A percentile compares a stretch with the other conserved stretches of the same genome.
Conservation (phyloP, 2,113 vertebrate species). For the Scolopax mira region DNA sequence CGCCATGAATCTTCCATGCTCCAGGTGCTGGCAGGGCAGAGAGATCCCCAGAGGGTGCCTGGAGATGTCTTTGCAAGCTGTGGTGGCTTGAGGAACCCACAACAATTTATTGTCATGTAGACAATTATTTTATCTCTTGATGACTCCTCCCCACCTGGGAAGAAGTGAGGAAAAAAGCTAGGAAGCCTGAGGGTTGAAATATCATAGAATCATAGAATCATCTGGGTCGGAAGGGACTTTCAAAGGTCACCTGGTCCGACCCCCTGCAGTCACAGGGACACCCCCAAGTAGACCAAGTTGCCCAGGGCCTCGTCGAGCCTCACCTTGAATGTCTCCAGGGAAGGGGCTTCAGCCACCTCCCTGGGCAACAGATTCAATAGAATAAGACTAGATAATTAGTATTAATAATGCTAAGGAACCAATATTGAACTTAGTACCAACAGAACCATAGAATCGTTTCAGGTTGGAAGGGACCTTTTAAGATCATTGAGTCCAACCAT, state of each 20-base stretch:
- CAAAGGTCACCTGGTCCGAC: too few relatives aligned
- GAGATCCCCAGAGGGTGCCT: background rate
- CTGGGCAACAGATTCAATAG: background rate
- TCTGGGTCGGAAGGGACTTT: too few relatives aligned
- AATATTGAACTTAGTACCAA: background rate
- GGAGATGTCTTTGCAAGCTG: background rate
- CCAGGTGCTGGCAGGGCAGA: background rate
- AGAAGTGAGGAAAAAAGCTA: background rate
- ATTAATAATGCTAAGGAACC: background rate
- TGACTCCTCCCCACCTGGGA: background rate
- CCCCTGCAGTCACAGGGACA: too few relatives aligned
- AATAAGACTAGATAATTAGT: background rate
- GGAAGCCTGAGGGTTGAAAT: background rate
- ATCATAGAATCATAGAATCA: background rate
- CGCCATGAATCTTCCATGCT: fast-evolving
- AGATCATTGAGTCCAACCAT: too few relatives aligned
- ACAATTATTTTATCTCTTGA: background rate
- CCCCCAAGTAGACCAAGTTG: too few relatives aligned
- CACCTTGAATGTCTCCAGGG: too few relatives aligned
- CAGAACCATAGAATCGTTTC: too few relatives aligned
- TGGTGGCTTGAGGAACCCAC: background rate
- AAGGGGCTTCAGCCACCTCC: too few relatives aligned
- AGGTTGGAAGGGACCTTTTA: too few relatives aligned
- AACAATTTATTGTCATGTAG: background rate
- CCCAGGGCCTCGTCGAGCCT: too few relatives aligned